phyloP scores from a whole-genome alignment of 1,140 invertebrate species.

The Bombyx mori region ASM3026992v2 NC_085133.1:617501-618000 shows the following conservation, averaged over 20 bases:
- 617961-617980: conserved; percentile 41
- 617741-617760: conserved; percentile 48
- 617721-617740: conserved; percentile 33
- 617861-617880: conserved; percentile 52
- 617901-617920: conserved; percentile 58
- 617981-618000: conserved; percentile 66
- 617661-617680: too few relatives aligned
- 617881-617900: conserved; percentile 50
- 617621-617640: too few relatives aligned
- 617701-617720: background rate
- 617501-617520: too few relatives aligned
- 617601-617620: too few relatives aligned
- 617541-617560: too few relatives aligned
- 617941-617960: conserved; percentile 41
- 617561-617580: too few relatives aligned
- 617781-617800: conserved; percentile 39
- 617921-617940: conserved; percentile 58
- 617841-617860: conserved; percentile 53
- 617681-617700: too few relatives aligned
- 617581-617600: too few relatives aligned
- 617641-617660: too few relatives aligned
- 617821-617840: conserved; percentile 42
- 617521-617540: too few relatives aligned
- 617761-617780: conserved; percentile 31
- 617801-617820: conserved; percentile 25